phyloP scores from a whole-genome alignment of 2,888 invertebrate species.

The Mesopsocus fuscifrons region DNA sequence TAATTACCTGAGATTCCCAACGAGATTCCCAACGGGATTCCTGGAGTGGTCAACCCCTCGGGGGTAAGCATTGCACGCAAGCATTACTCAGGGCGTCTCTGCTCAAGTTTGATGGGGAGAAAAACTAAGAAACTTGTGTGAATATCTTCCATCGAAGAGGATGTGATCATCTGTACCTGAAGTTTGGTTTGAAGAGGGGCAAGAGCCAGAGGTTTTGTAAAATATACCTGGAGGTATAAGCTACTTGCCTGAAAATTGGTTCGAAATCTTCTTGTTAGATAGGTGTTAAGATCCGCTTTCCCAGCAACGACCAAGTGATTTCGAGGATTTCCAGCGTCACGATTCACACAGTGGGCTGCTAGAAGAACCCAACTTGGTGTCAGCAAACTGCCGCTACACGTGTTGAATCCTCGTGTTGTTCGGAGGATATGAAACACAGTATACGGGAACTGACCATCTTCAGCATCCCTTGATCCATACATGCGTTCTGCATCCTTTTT shows the following conservation, averaged over 20 bases:
- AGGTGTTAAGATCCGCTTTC: slow-evolving; percentile 1
- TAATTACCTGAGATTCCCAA: too few relatives aligned
- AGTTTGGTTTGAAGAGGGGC: too few relatives aligned
- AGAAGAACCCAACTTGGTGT: background rate
- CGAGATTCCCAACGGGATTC: too few relatives aligned
- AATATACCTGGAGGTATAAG: too few relatives aligned
- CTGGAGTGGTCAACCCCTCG: too few relatives aligned
- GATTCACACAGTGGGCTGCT: slow-evolving; percentile 6
- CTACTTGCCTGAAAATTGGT: background rate
- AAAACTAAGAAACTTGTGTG: too few relatives aligned
- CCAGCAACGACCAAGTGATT: slow-evolving; percentile 3
- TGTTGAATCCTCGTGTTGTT: background rate
- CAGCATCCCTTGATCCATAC: background rate
- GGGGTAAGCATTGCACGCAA: too few relatives aligned
- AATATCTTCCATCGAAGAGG: too few relatives aligned
- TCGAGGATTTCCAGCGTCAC: background rate
- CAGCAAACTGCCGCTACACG: slow-evolving; percentile 1
- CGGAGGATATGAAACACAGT: slow-evolving; percentile 4
- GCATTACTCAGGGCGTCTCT: too few relatives aligned
- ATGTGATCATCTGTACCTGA: too few relatives aligned
- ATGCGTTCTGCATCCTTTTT: background rate
- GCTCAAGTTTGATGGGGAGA: too few relatives aligned
- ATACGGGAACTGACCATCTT: slow-evolving; percentile 4
- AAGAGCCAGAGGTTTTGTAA: too few relatives aligned
- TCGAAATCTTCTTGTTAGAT: background rate